phyloP scores from a whole-genome alignment of 2,888 invertebrate species.

The Andrena chrysosceles region DNA sequence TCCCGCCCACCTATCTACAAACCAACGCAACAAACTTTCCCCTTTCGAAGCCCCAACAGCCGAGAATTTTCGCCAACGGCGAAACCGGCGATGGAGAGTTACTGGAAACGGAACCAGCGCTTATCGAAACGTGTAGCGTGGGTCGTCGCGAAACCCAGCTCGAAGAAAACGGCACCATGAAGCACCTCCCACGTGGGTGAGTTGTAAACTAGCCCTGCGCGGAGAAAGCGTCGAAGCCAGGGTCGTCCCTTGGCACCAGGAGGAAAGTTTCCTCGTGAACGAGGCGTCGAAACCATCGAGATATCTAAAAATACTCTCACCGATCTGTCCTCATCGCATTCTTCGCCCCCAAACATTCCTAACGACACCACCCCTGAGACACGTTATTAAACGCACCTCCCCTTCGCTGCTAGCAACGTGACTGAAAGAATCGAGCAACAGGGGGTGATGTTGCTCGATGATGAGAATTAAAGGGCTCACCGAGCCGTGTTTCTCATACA shows the following conservation, averaged over 20 bases:
- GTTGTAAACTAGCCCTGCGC: slow-evolving; percentile 12
- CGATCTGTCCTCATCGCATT: slow-evolving; percentile 39
- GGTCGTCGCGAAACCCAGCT: neutral
- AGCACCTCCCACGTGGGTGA: neutral
- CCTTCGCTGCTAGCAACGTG: slow-evolving; percentile 6
- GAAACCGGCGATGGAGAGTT: neutral
- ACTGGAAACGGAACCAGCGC: neutral
- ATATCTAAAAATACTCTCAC: slow-evolving; percentile 42
- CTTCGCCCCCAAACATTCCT: slow-evolving; percentile 37
- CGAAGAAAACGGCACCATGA: neutral
- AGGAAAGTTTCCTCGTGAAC: slow-evolving; percentile 16
- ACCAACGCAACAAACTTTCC: neutral
- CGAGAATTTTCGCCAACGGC: neutral
- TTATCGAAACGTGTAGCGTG: neutral
- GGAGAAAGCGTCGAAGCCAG: slow-evolving; percentile 32
- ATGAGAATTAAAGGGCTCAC: slow-evolving; percentile 39
- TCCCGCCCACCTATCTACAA: neutral
- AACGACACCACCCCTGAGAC: slow-evolving; percentile 14
- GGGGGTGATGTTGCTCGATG: neutral
- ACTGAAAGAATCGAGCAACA: slow-evolving; percentile 20
- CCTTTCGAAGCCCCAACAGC: neutral
- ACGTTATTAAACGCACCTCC: slow-evolving; percentile 29
- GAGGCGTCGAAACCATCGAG: slow-evolving; percentile 38
- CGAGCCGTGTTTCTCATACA: neutral
- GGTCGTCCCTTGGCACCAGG: slow-evolving; percentile 17